These are phyloP conservation scores for Trypoxylus dichotomus DNA, from an alignment of 1,140 invertebrate species.

Conservation along the genomic window DNA sequence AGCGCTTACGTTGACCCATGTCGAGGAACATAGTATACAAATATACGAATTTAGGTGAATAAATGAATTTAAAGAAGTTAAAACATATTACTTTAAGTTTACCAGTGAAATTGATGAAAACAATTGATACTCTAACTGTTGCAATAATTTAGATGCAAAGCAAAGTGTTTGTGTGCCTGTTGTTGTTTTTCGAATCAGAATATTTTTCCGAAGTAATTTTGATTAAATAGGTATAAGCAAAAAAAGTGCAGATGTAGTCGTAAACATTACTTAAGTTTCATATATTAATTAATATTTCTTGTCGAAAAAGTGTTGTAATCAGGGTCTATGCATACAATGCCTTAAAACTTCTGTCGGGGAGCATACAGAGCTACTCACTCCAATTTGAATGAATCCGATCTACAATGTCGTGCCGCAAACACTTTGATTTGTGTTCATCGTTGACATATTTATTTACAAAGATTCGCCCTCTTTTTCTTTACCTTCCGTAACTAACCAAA, in stretches of 20 bases:
- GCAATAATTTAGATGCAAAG: not conserved
- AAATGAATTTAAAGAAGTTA: not conserved
- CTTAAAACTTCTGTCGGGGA: too few relatives aligned
- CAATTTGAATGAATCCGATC: too few relatives aligned
- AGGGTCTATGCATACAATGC: too few relatives aligned
- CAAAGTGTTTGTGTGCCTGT: not conserved
- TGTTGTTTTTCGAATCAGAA: not conserved
- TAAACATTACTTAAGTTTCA: not conserved
- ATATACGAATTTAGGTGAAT: conserved; percentile 95
- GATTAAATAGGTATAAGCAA: not conserved
- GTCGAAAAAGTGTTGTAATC: too few relatives aligned
- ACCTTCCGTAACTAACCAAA: too few relatives aligned
- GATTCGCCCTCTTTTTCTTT: too few relatives aligned
- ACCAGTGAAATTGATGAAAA: not conserved
- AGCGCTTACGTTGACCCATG: conserved; percentile 87
- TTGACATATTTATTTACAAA: too few relatives aligned
- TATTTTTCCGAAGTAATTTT: not conserved
- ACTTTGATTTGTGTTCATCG: too few relatives aligned
- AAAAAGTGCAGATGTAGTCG: not conserved
- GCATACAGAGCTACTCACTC: too few relatives aligned
- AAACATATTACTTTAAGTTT: not conserved
- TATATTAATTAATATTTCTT: too few relatives aligned
- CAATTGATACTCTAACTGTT: not conserved
- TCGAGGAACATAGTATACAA: conserved; percentile 91
- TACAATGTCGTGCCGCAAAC: too few relatives aligned